phyloP scores from a whole-genome alignment of 2,113 vertebrate species.

The Rattus norvegicus region DNA sequence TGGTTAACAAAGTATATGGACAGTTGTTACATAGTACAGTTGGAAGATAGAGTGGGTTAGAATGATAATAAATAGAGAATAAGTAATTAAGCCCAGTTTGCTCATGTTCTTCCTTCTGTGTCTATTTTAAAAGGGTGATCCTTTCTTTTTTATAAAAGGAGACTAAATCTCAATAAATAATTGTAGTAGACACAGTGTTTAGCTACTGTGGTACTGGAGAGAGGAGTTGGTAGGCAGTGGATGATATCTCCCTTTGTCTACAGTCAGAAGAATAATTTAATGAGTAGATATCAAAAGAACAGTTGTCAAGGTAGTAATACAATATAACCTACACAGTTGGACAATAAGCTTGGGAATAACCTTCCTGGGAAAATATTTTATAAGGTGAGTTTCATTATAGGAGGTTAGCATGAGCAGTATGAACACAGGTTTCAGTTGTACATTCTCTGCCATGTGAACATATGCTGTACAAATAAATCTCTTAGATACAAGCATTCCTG shows the following conservation, averaged over 20 bases:
- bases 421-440: neutral
- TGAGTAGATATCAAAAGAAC: neutral
- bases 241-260: too few species aligned
- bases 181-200: neutral
- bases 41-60: neutral
- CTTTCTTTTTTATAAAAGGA: neutral
- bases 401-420: neutral
- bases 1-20: neutral
- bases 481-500: neutral
- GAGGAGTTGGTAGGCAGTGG: neutral
- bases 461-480: neutral
- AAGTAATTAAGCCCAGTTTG: neutral
- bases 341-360: neutral
- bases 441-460: neutral
- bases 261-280: neutral
- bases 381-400: neutral
- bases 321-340: neutral
- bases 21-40: neutral
- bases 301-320: too few species aligned
- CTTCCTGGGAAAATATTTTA: neutral
- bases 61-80: neutral
- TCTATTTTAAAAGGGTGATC: neutral
- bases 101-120: neutral
- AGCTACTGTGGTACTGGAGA: neutral
- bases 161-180: neutral